These are phyloP conservation scores for Agrochola litura DNA, from an alignment of 2,888 invertebrate species.

Conservation along the genomic window DNA sequence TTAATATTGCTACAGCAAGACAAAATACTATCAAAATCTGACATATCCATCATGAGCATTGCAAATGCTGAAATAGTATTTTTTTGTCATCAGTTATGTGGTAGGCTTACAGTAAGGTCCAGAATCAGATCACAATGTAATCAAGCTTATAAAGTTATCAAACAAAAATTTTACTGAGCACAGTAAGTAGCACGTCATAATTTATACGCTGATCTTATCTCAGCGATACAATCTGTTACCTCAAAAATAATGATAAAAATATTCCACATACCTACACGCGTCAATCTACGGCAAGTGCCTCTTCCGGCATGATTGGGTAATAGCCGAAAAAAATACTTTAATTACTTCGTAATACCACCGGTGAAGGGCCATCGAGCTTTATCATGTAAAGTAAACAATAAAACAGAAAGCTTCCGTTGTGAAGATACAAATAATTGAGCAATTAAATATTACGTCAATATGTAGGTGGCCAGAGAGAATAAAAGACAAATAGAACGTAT, in stretches of 20 bases:
- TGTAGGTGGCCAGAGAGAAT: neutral
- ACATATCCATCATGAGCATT: neutral
- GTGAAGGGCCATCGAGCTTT: slow-evolving; percentile 47
- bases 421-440: slow-evolving; percentile 23
- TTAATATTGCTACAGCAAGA: neutral
- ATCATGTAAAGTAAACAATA: slow-evolving; percentile 46
- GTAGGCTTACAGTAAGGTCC: too few species aligned
- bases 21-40: neutral
- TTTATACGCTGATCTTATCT: slow-evolving; percentile 39
- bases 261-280: slow-evolving; percentile 32
- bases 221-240: slow-evolving; percentile 17
- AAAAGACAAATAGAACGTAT: neutral
- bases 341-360: slow-evolving; percentile 28
- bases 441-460: slow-evolving; percentile 28
- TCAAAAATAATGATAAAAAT: slow-evolving; percentile 24
- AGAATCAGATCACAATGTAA: neutral
- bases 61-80: neutral
- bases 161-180: neutral
- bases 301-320: slow-evolving; percentile 62
- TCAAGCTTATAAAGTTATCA: neutral
- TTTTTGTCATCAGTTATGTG: too few species aligned
- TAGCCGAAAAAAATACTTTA: slow-evolving; percentile 21
- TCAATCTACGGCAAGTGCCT: slow-evolving; percentile 30
- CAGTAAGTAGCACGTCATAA: slow-evolving; percentile 16
- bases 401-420: slow-evolving; percentile 59